Base-by-base conservation (phyloP, 2,888 invertebrate genomes). In the Pimpla rufipes region DNA sequence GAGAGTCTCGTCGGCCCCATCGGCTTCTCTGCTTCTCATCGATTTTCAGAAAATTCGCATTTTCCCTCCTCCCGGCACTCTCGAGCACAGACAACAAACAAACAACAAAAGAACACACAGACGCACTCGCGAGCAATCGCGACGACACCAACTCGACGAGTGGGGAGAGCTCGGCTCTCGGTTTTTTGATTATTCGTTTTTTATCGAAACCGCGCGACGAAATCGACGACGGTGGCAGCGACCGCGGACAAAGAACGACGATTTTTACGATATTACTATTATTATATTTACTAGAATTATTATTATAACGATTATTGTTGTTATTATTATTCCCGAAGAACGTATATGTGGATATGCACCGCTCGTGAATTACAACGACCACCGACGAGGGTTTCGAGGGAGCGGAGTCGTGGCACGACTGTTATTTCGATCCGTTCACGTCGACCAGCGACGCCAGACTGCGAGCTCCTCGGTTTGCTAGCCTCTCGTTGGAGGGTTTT, bases 401-500 rank as follows among this genome's bases (percentile, higher is more conserved):
- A 57, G 50, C 70, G 40, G 37, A 70, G 59, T 47, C 45, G 23
- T 64, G 76, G 73, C 68, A 77, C 76, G 64, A 80, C 55, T 82
- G 67, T 64, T 64, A 55, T 75, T 66, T 77, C 80, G 84, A 83
- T 83, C 84, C 84, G 85, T 79, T 87, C 82, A 86, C 88, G 88
- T 90, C 90, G 90, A 87, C 88, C 90, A 90, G 88, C 90, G 88
- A 90, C 89, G 87, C 89, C 88, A 89, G 88, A 91, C 91, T 91
- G 90, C 87, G 85, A 87, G 86, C 88, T 86, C 55, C 80, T 71
- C 71, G 71, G 86, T 87, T 86, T 84, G 85, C 84, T 79, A 81
- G 86, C 81, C 85, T 57, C 80, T 77, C 66, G 81, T 70, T 70
- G 80, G 83, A 85, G 84, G 84, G 87, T 77, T 85, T 84, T 80